phyloP scores from a whole-genome alignment of 2,888 invertebrate species.

The Drosophila prostipennis region DNA sequence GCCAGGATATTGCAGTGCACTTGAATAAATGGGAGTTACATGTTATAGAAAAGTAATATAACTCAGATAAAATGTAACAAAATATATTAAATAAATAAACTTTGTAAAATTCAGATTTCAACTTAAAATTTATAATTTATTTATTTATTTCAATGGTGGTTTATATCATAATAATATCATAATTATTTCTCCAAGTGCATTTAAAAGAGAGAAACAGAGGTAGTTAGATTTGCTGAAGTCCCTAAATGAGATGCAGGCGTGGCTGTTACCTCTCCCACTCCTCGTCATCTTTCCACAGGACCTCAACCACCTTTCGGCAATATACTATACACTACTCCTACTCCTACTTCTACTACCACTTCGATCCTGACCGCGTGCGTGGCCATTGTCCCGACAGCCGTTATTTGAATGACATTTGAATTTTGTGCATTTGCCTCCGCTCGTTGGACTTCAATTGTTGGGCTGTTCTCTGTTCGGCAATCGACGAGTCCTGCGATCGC shows the following conservation, averaged over 20 bases:
- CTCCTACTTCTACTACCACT: slow-evolving; percentile 11
- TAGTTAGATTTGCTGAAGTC: slow-evolving; percentile 20
- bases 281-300: slow-evolving; percentile 10
- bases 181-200: not conserved
- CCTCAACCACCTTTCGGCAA: slow-evolving; percentile 28
- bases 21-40: not conserved
- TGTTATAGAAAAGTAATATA: too few relatives aligned
- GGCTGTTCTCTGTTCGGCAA: slow-evolving; percentile 43
- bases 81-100: too few relatives aligned
- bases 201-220: not conserved
- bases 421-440: slow-evolving; percentile 50
- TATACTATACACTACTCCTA: slow-evolving; percentile 1
- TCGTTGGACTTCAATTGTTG: slow-evolving; percentile 58
- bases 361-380: slow-evolving; percentile 59
- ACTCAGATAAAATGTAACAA: too few relatives aligned
- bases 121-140: too few relatives aligned
- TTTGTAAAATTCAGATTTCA: too few relatives aligned
- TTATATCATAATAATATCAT: too few relatives aligned
- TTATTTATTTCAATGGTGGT: too few relatives aligned
- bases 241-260: slow-evolving; percentile 76
- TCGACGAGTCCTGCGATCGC: slow-evolving; percentile 44
- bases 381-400: slow-evolving; percentile 71
- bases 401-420: slow-evolving; percentile 76
- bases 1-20: slow-evolving; percentile 68
- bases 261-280: slow-evolving; percentile 40